A percentile compares a stretch with the other conserved stretches of the same genome.
Evolutionary conservation across 1,140 invertebrate genomes (phyloP).

Genomic region (Phenacoccus solenopsis): DNA sequence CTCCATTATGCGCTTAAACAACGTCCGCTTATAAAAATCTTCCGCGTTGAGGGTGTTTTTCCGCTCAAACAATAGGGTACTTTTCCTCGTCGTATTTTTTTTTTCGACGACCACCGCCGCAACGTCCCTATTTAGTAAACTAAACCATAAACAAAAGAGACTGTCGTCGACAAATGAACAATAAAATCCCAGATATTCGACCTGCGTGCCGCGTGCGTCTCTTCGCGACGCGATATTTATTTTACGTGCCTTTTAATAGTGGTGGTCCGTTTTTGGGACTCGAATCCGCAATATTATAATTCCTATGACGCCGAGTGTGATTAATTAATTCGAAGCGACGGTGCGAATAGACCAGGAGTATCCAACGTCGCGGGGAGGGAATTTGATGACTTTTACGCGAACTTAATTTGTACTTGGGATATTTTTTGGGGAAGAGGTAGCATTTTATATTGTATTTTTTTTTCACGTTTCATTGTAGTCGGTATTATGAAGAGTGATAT

Average conservation of each 20-base stretch:
- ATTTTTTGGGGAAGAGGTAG: too few relatives aligned
- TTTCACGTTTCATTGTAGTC: too few relatives aligned
- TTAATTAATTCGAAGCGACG: too few relatives aligned
- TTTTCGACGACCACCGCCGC: not conserved
- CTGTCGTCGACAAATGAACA: conserved; percentile 14
- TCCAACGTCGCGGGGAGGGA: too few relatives aligned
- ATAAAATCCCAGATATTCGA: conserved; percentile 16
- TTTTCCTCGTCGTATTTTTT: conserved; percentile 14
- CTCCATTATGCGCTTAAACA: conserved; percentile 4
- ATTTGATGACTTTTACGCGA: too few relatives aligned
- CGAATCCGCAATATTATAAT: not conserved
- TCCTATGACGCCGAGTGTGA: not conserved
- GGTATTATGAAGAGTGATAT: too few relatives aligned
- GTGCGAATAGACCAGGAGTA: too few relatives aligned
- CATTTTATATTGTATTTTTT: too few relatives aligned
- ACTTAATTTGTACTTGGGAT: too few relatives aligned
- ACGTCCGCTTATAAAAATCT: conserved; percentile 12
- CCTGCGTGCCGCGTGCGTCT: too few relatives aligned
- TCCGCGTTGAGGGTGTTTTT: conserved; percentile 5
- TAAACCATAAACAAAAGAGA: conserved; percentile 8
- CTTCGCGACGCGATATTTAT: conserved; percentile 1
- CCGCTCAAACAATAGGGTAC: conserved; percentile 11
- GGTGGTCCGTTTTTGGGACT: conserved; percentile 6
- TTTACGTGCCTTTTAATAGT: conserved; percentile 15
- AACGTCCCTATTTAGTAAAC: conserved; percentile 7